Base-by-base conservation (phyloP, 2,797 vertebrate genomes). In the Cyprinella venusta region DNA sequence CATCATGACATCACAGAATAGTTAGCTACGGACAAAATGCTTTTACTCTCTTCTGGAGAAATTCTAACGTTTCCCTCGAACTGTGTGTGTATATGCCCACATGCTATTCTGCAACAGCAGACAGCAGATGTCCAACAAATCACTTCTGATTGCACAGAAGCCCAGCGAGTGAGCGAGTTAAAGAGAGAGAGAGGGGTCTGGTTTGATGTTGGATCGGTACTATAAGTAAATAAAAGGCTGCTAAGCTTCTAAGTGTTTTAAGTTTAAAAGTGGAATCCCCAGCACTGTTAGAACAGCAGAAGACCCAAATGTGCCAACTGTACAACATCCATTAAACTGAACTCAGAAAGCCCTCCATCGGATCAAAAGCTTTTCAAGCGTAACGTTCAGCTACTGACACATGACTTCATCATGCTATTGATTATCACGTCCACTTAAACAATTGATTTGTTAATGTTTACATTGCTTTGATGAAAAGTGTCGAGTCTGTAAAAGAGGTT, bases 171-270 rank as follows among this genome's bases (percentile, higher is more conserved):
- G 7, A 79, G 18, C 0, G 7, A 42, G 65, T 1, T 42, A 42
- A 30, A 30, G 54, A 30, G 26, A 30, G 40, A 61, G n/a, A 16
- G 50, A 72, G 24, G 18, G 36, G 36, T 77, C 30, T 67, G 24
- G 24, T 48, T 74, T 16, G 61, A 72, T 79, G 70, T 71, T 54
- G 54, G 76, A 94, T 94, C 93, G 78, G 94, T 93, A 91, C 85
- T 64, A 89, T 87, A 90, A 94, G 93, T 92, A 94, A 94, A 94
- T 93, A 93, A 94, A 93, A 93, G 68, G 87, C 90, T 90, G 92
- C 90, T 93, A 92, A 94, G 93, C 91, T 91, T 90, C 90, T 91
- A 91, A 92, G 91, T 90, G 90, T 90, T 91, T 91, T 89, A 89
- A 91, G 92, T 94, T 92, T 92, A 91, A 93, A 91, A 91, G 90